These are phyloP conservation scores for Aphelenchoides besseyi DNA, from an alignment of 1,140 invertebrate genomes.

Conservation along the genomic window DNA sequence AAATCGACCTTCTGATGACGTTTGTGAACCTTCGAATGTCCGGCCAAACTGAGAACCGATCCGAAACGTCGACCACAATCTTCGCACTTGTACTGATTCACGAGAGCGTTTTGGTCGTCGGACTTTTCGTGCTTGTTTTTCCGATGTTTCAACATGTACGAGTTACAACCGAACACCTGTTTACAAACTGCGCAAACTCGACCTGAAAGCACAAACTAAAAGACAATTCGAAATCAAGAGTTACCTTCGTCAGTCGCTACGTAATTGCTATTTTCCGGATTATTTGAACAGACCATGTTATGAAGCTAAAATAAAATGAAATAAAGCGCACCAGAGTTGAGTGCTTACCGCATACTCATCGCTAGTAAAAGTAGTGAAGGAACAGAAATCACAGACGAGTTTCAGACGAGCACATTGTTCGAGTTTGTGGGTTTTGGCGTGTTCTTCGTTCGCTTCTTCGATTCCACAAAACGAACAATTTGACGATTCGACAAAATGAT, in stretches of 20 bases:
- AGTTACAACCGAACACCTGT: constrained; percentile 7
- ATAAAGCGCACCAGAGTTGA: background rate
- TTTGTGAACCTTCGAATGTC: constrained; percentile 14
- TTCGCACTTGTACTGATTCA: constrained; percentile 14
- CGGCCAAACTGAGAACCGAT: background rate
- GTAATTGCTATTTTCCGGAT: constrained; percentile 17
- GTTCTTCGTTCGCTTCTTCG: background rate
- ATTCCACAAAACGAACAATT: background rate
- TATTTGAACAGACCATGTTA: constrained; percentile 7
- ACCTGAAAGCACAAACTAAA: constrained; percentile 9
- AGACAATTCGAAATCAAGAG: background rate
- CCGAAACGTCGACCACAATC: constrained; percentile 15
- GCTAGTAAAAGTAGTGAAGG: background rate
- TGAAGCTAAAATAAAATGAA: constrained; percentile 6
- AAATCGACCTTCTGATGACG: background rate
- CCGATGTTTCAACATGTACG: constrained; percentile 7
- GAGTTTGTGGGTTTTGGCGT: background rate
- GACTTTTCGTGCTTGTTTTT: background rate
- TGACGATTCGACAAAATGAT: background rate
- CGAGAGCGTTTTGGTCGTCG: background rate
- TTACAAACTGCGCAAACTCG: constrained; percentile 5
- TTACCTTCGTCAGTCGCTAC: constrained; percentile 13
- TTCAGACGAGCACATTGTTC: background rate
- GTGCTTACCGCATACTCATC: background rate
- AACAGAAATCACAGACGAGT: constrained; percentile 10